Evolutionary conservation across 2,888 invertebrate genomes (phyloP).

Genomic region (Dione juno): DNA sequence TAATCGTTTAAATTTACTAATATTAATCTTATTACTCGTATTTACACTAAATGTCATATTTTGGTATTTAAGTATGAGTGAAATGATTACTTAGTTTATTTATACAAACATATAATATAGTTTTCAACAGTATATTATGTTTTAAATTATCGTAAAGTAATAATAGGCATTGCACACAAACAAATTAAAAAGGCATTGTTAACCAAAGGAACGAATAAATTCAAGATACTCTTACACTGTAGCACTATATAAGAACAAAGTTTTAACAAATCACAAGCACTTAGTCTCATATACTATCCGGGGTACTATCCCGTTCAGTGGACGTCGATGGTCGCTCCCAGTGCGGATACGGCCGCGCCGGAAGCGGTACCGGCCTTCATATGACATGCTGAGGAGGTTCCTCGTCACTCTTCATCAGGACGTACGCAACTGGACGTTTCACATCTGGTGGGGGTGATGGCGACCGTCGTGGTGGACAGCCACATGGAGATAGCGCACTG

Average conservation of each 20-base stretch:
- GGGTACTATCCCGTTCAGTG: slow-evolving; percentile 72
- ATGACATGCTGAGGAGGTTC: slow-evolving; percentile 87
- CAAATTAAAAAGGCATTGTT: neutral
- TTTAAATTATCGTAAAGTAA: too few relatives aligned
- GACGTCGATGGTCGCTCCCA: slow-evolving; percentile 81
- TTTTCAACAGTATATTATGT: too few relatives aligned
- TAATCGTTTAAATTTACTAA: too few relatives aligned
- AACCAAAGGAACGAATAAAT: neutral
- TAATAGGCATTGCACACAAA: neutral
- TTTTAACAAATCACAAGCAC: slow-evolving; percentile 1
- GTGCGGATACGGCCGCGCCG: slow-evolving; percentile 84
- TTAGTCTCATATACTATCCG: slow-evolving; percentile 69
- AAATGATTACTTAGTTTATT: too few relatives aligned
- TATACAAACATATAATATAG: too few relatives aligned
- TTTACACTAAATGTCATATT: too few relatives aligned
- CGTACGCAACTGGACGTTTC: slow-evolving; percentile 84
- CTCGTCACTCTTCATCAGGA: slow-evolving; percentile 85
- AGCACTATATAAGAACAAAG: neutral
- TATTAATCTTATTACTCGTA: too few relatives aligned
- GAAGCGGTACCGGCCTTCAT: slow-evolving; percentile 94
- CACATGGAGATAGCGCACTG: slow-evolving; percentile 76
- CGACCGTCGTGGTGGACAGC: slow-evolving; percentile 73
- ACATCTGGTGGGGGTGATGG: slow-evolving; percentile 76
- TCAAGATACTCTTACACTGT: neutral
- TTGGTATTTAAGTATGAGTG: too few relatives aligned